Base-by-base conservation (phyloP, 2,888 invertebrate genomes). In the Auanema freiburgensis region DNA sequence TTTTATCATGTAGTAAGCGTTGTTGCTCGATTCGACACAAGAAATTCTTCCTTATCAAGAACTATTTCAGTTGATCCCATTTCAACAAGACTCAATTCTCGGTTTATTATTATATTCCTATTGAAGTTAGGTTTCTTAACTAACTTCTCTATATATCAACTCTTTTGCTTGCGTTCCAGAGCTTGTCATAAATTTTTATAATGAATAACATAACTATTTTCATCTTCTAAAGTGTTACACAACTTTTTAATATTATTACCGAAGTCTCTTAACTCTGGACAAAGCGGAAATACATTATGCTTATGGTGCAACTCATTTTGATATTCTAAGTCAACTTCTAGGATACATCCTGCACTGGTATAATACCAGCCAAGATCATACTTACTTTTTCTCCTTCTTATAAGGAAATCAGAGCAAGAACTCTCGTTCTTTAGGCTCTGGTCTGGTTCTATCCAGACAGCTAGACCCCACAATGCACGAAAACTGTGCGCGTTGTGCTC, bases 321-420 rank as follows among this genome's bases (percentile, higher is more conserved):
- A 72, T 86, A 85, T 33, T 81, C 73, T 18, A 86, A 59, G 62
- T 86, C 85, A 1, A 86, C 84, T 66, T 86, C 84, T 5, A 85
- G 67, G 21, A 85, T 79, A 59, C 81, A 84, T 0, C 83, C 84
- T 11, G n/a, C n/a, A n/a, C n/a, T n/a, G n/a, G n/a, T n/a, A n/a
- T n/a, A n/a, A n/a, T n/a, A n/a, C n/a, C n/a, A n/a, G n/a, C n/a
- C n/a, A n/a, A n/a, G n/a, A n/a, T n/a, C n/a, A n/a, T n/a, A n/a
- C n/a, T n/a, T n/a, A n/a, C n/a, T n/a, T n/a, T n/a, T n/a, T n/a
- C n/a, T n/a, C n/a, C n/a, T n/a, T n/a, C n/a, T n/a, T n/a, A n/a
- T n/a, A n/a, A n/a, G n/a, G n/a, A n/a, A n/a, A n/a, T n/a, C n/a
- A n/a, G n/a, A n/a, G n/a, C n/a, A n/a, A n/a, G n/a, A n/a, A n/a